Evolutionary conservation across 2,113 vertebrate genomes (phyloP).

Genomic region (Anoura caudifer): DNA sequence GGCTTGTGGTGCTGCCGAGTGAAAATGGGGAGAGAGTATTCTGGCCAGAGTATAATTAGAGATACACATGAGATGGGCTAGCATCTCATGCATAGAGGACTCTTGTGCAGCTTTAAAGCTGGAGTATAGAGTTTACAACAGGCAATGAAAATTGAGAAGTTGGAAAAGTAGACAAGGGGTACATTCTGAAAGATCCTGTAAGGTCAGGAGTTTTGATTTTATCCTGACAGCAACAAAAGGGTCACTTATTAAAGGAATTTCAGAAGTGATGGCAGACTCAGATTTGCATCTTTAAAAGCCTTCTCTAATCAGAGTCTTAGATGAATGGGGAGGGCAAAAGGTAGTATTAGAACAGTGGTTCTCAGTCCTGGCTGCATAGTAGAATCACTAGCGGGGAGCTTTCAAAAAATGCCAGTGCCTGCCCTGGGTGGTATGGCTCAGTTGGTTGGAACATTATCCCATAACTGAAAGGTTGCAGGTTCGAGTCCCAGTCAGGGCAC

Average conservation of each 20-base stretch:
- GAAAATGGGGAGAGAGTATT: background rate
- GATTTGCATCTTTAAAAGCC: background rate
- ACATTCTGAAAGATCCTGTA: background rate
- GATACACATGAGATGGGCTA: background rate
- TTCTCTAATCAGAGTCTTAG: background rate
- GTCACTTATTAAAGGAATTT: background rate
- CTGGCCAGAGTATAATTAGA: background rate
- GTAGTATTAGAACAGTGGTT: background rate
- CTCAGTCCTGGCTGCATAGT: background rate
- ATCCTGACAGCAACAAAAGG: background rate
- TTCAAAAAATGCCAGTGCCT: background rate
- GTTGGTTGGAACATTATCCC: no score
- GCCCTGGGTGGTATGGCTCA: no score
- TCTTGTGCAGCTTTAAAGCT: background rate
- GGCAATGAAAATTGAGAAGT: background rate
- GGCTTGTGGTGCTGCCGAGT: background rate
- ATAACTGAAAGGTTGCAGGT: no score
- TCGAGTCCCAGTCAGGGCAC: no score
- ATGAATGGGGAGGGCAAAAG: background rate
- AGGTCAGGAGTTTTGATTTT: background rate
- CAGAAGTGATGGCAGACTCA: background rate
- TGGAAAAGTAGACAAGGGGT: background rate
- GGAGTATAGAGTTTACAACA: background rate
- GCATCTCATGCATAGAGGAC: background rate
- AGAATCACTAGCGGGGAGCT: background rate